Conservation (phyloP, 64 coral and sea anemone genomes). For the Porites lutea region DNA sequence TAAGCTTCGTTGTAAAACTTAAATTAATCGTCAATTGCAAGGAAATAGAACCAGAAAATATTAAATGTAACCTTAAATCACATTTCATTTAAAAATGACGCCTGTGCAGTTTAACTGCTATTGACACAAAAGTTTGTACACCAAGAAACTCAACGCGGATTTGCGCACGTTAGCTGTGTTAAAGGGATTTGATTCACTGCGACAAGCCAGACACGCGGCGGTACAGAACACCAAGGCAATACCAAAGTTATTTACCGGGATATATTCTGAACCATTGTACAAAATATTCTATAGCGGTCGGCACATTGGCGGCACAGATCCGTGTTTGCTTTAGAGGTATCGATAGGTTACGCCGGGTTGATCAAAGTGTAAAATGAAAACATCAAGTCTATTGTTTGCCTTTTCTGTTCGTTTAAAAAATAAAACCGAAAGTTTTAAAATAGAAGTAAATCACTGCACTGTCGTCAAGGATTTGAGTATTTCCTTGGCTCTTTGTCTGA, state of each 20-base stretch:
- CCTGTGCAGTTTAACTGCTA: conserved; percentile 34
- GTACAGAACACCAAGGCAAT: conserved; percentile 22
- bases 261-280: conserved; percentile 54
- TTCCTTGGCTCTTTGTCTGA: neutral
- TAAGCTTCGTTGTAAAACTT: conserved; percentile 60
- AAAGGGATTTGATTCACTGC: conserved; percentile 34
- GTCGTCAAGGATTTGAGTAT: neutral
- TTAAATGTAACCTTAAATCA: conserved; percentile 51
- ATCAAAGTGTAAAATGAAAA: conserved; percentile 58
- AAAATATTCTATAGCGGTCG: conserved; percentile 53
- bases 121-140: conserved; percentile 35
- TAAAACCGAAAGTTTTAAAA: neutral
- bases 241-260: conserved; percentile 39
- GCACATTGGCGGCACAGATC: conserved; percentile 47
- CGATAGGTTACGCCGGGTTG: conserved; percentile 58
- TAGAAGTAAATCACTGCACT: neutral
- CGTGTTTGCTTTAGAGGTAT: conserved; percentile 48
- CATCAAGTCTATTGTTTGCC: conserved; percentile 48
- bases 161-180: neutral
- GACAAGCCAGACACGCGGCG: conserved; percentile 50
- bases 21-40: conserved; percentile 75
- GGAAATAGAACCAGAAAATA: conserved; percentile 65
- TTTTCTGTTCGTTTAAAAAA: neutral
- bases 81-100: conserved; percentile 74
- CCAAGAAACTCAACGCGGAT: neutral